Evolutionary conservation across 2,797 vertebrate species (phyloP).

Genomic region (Rousettus madagascariensis): DNA sequence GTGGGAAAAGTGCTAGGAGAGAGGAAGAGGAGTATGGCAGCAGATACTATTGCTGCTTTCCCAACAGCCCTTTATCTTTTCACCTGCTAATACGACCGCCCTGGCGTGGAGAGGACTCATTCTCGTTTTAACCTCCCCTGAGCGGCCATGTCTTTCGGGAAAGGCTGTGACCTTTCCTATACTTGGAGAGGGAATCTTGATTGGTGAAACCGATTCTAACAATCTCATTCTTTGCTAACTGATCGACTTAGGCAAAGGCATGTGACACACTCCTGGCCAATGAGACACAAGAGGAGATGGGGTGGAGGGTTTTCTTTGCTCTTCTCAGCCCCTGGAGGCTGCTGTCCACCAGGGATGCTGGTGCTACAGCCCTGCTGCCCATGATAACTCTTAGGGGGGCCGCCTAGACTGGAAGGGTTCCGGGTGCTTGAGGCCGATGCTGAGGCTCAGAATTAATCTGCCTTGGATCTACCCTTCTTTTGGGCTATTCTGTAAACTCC

Average conservation of each 20-base stretch:
- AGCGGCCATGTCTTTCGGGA: not conserved
- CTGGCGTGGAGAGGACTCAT: not conserved
- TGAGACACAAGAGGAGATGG: not conserved
- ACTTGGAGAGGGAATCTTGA: not conserved
- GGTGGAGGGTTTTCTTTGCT: not conserved
- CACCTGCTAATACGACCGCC: not conserved
- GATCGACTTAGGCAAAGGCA: not conserved
- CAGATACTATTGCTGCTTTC: not conserved
- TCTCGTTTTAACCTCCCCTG: not conserved
- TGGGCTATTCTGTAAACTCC: not conserved
- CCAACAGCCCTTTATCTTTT: not conserved
- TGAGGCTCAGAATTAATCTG: not conserved
- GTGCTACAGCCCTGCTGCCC: not conserved
- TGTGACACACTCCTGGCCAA: not conserved
- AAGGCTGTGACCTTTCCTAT: not conserved
- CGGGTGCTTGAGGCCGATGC: no score
- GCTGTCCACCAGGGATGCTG: no score
- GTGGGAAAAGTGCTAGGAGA: not conserved
- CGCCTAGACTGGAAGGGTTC: not conserved
- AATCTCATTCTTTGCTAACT: not conserved
- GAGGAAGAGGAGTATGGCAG: not conserved
- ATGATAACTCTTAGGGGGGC: no score
- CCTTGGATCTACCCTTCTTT: not conserved
- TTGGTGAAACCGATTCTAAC: not conserved
- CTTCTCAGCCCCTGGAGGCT: not conserved